These are phyloP conservation scores for Tetramorium alpestre DNA, from an alignment of 1,140 invertebrate genomes.

Conservation along the genomic window DNA sequence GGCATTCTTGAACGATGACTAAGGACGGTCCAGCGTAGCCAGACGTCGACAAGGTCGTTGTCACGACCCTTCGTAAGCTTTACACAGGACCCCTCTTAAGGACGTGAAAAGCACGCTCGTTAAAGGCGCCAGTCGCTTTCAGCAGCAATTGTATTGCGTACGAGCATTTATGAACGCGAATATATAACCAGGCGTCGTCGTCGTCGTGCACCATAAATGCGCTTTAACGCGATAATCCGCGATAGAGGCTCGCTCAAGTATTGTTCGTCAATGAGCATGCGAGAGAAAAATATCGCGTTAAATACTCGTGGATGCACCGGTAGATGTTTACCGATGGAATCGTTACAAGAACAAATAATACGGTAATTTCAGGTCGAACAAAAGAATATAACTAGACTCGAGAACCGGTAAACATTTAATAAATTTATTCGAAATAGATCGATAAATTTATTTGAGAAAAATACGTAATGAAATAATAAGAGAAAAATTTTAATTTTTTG, in stretches of 20 bases:
- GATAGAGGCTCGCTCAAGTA: neutral
- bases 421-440: neutral
- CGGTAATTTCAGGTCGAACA: neutral
- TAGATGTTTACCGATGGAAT: neutral
- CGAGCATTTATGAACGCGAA: conserved; percentile 35
- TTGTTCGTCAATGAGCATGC: conserved; percentile 49
- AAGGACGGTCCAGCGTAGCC: conserved; percentile 57
- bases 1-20: conserved; percentile 75
- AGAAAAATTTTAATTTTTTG: too few relatives aligned
- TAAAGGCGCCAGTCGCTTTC: conserved; percentile 69
- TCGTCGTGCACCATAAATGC: conserved; percentile 55
- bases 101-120: conserved; percentile 70
- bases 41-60: conserved; percentile 73
- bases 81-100: conserved; percentile 59
- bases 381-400: neutral
- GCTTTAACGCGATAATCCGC: conserved; percentile 54
- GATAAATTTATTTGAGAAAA: too few relatives aligned
- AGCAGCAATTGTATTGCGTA: neutral
- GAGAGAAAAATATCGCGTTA: neutral
- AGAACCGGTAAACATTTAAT: neutral
- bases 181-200: neutral
- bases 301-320: neutral
- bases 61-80: conserved; percentile 67
- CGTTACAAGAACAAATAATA: conserved; percentile 6
- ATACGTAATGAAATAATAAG: too few relatives aligned